A percentile compares a stretch with the other conserved stretches of the same genome.
Evolutionary conservation across 2,113 vertebrate genomes (phyloP).

Genomic region (Rhea americana): DNA sequence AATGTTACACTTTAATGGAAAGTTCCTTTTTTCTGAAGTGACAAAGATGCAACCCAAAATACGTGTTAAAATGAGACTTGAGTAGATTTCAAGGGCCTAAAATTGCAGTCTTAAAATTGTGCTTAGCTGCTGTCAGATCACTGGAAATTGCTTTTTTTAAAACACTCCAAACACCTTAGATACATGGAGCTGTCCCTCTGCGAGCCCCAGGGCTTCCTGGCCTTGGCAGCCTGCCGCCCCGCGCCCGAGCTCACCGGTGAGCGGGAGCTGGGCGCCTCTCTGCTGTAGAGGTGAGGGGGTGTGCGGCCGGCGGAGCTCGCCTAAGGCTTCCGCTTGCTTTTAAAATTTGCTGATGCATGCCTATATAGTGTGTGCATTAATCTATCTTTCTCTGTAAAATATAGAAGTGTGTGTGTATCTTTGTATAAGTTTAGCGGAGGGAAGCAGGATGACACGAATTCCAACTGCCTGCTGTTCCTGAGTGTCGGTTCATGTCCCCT

Average conservation of each 20-base stretch:
- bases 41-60: neutral
- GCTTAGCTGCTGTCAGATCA: fast-evolving
- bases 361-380: no score
- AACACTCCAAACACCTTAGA: neutral
- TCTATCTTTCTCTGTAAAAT: neutral
- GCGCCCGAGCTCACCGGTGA: fast-evolving
- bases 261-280: neutral
- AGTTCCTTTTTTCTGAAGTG: neutral
- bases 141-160: neutral
- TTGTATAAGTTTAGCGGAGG: neutral
- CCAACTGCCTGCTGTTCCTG: fast-evolving
- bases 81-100: neutral
- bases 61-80: neutral
- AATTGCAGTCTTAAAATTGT: neutral
- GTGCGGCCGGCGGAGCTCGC: neutral
- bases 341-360: fast-evolving
- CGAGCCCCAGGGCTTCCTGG: neutral
- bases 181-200: neutral
- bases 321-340: neutral
- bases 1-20: neutral
- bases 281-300: neutral
- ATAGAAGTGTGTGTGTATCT: no score
- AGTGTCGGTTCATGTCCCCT: fast-evolving
- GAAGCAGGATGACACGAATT: neutral
- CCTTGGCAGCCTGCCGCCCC: neutral